Evolutionary conservation across 2,888 invertebrate species (phyloP).

Genomic region (Creontiades dilutus): DNA sequence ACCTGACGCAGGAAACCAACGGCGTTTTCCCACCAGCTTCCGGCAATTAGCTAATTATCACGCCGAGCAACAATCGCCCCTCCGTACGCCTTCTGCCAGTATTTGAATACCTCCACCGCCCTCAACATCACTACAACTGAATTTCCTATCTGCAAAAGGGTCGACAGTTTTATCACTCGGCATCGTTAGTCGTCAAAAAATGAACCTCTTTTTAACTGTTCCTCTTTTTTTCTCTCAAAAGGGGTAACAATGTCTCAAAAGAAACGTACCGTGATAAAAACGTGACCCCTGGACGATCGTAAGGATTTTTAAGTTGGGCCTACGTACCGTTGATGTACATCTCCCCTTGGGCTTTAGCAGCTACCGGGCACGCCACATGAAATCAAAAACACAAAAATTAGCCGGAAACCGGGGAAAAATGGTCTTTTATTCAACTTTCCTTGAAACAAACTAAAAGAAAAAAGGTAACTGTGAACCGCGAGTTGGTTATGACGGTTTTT

Average conservation of each 20-base stretch:
- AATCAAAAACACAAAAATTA: conserved; percentile 66
- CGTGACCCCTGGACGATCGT: conserved; percentile 21
- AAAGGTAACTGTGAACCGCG: too few relatives aligned
- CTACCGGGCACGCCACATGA: conserved; percentile 69
- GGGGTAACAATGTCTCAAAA: not conserved
- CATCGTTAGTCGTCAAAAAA: not conserved
- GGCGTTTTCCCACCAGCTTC: conserved; percentile 42
- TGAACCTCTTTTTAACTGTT: not conserved
- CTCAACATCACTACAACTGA: not conserved
- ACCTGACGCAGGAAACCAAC: conserved; percentile 15
- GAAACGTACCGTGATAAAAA: conserved; percentile 43
- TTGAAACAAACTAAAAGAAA: too few relatives aligned
- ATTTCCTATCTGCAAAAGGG: conserved; percentile 3
- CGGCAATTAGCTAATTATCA: conserved; percentile 70
- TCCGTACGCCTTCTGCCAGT: conserved; percentile 49
- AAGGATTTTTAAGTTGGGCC: conserved; percentile 54
- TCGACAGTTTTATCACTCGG: not conserved
- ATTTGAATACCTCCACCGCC: conserved; percentile 40
- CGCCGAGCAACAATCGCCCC: not conserved
- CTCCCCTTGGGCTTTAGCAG: conserved; percentile 69
- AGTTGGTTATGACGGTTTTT: too few relatives aligned
- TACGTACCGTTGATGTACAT: conserved; percentile 65
- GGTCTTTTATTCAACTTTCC: too few relatives aligned
- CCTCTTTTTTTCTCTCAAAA: not conserved
- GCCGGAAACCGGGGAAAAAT: conserved; percentile 10